A percentile compares a stretch with the other conserved stretches of the same genome.
phyloP scores from a whole-genome alignment of 2,888 invertebrate species.

The Mythimna loreyi region DNA sequence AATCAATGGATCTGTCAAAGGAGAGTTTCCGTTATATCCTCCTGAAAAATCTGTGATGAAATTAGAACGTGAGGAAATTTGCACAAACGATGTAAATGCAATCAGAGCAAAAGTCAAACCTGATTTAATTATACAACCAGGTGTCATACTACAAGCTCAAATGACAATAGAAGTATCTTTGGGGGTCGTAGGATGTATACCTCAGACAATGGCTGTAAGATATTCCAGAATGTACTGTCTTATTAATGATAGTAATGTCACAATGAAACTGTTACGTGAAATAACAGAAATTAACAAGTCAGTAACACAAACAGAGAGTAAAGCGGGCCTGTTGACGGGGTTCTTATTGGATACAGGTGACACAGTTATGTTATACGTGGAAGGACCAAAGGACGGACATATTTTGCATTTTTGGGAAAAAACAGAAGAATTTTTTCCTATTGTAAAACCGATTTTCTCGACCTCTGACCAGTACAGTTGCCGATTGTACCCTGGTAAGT shows the following conservation, averaged over 20 bases:
- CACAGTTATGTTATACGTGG: conserved; percentile 76
- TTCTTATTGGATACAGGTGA: conserved; percentile 81
- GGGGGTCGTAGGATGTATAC: conserved; percentile 82
- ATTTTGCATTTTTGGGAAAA: conserved; percentile 81
- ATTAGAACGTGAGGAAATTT: conserved; percentile 73
- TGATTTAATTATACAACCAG: conserved; percentile 71
- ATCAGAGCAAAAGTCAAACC: conserved; percentile 70
- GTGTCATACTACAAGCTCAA: conserved; percentile 78
- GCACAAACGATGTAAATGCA: conserved; percentile 84
- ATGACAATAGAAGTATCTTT: conserved; percentile 82
- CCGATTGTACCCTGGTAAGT: conserved; percentile 81
- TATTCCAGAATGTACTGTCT: conserved; percentile 81
- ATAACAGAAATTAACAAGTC: conserved; percentile 77
- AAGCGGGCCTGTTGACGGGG: conserved; percentile 76
- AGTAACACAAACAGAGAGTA: conserved; percentile 53
- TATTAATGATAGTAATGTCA: conserved; percentile 65
- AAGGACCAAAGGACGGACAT: conserved; percentile 80
- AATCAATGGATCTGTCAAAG: conserved; percentile 75
- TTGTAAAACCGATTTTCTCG: conserved; percentile 77
- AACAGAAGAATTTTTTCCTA: conserved; percentile 76
- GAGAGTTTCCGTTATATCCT: conserved; percentile 82
- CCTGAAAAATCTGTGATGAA: conserved; percentile 63
- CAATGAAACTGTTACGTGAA: conserved; percentile 68
- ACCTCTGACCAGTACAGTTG: conserved; percentile 74
- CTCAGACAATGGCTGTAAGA: conserved; percentile 60